A percentile compares a stretch with the other conserved stretches of the same genome.
Evolutionary conservation across 2,113 vertebrate genomes (phyloP).

Genomic region (Muntiacus reevesi): DNA sequence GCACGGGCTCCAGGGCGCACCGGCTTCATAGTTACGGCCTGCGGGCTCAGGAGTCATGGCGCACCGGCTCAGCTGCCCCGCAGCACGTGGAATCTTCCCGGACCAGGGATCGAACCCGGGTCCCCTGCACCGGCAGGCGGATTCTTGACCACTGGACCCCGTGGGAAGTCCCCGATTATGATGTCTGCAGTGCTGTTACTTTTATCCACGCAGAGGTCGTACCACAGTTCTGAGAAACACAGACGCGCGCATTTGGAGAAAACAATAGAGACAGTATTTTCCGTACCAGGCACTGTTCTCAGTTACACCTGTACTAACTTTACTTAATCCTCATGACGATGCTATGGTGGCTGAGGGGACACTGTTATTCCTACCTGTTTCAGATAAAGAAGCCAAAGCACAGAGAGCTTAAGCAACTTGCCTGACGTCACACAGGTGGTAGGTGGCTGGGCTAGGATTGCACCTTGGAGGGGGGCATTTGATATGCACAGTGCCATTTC

Average conservation of each 20-base stretch:
- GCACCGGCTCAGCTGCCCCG: background rate
- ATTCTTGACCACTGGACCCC: background rate
- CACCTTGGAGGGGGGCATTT: background rate
- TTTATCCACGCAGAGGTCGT: background rate
- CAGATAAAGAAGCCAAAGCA: background rate
- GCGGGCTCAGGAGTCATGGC: accelerated
- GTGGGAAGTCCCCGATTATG: background rate
- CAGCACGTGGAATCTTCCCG: background rate
- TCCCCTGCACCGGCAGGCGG: background rate
- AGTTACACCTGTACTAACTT: background rate
- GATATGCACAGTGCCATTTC: background rate
- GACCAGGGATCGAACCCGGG: background rate
- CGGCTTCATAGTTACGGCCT: background rate
- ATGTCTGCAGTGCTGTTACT: background rate
- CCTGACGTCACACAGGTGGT: background rate
- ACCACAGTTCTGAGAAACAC: background rate
- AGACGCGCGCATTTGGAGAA: background rate
- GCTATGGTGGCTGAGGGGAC: too few species aligned
- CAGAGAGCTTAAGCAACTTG: background rate
- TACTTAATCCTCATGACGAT: background rate
- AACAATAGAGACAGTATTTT: background rate
- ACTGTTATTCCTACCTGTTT: background rate
- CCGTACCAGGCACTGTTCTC: too few species aligned
- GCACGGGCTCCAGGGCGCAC: background rate
- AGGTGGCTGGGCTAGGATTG: background rate